Conservation (phyloP, 2,888 invertebrate genomes). For the Orthonevra nobilis region DNA sequence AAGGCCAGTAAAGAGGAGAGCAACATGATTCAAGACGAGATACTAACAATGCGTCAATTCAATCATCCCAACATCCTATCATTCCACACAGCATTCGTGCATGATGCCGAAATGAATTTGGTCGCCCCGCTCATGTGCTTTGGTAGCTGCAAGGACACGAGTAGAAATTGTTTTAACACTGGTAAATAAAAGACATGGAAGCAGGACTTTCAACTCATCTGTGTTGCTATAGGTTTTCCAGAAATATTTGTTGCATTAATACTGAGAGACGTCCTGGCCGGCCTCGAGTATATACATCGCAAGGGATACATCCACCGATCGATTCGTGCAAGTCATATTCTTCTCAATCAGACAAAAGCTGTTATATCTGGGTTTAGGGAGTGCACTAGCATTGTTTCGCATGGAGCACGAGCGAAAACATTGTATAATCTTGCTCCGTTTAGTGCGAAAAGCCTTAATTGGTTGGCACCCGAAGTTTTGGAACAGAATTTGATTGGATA, state of each 20-base stretch:
- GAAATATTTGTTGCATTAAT: conserved; percentile 91
- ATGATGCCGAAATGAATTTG: conserved; percentile 88
- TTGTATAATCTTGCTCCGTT: conserved; percentile 90
- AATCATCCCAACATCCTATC: conserved; percentile 90
- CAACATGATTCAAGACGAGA: conserved; percentile 85
- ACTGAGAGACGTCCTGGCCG: conserved; percentile 87
- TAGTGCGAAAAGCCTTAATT: conserved; percentile 84
- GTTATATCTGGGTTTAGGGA: conserved; percentile 90
- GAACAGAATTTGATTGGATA: conserved; percentile 95
- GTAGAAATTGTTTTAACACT: conserved; percentile 86
- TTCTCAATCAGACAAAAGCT: conserved; percentile 86
- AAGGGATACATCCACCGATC: conserved; percentile 93
- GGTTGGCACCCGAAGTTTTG: conserved; percentile 95
- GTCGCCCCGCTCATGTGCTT: conserved; percentile 91
- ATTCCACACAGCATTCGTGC: conserved; percentile 88
- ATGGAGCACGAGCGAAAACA: conserved; percentile 85
- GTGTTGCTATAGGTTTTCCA: conserved; percentile 83
- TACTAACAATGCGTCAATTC: conserved; percentile 87
- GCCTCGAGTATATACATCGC: conserved; percentile 91
- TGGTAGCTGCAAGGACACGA: conserved; percentile 90
- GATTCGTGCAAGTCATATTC: conserved; percentile 90
- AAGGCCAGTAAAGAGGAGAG: conserved; percentile 83
- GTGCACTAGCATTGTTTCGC: conserved; percentile 86
- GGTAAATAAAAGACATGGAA: conserved; percentile 71
- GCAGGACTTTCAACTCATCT: background rate